These are phyloP conservation scores for Drosophila vallismaia DNA, from an alignment of 2,888 invertebrate species.

Conservation along the genomic window DNA sequence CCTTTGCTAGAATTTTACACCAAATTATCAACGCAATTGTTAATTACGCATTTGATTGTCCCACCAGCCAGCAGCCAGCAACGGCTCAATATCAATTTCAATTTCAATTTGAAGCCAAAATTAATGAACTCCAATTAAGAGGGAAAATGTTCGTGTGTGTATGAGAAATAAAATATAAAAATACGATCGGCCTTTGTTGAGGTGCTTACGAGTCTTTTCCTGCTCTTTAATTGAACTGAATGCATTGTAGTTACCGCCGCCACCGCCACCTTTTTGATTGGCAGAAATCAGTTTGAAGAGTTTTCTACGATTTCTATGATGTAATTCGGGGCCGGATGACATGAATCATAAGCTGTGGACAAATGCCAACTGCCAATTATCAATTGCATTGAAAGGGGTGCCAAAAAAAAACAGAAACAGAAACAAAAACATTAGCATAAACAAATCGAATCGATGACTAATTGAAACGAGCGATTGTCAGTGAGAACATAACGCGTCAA, in stretches of 20 bases:
- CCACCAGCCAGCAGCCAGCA: conserved; percentile 5
- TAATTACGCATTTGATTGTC: conserved; percentile 48
- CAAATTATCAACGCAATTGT: conserved; percentile 49
- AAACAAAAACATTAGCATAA: conserved; percentile 40
- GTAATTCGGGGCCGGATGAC: conserved; percentile 33
- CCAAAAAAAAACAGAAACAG: conserved; percentile 1
- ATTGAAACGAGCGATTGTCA: conserved; percentile 27
- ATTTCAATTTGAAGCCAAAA: conserved; percentile 48
- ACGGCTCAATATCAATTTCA: conserved; percentile 55
- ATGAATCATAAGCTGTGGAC: conserved; percentile 29
- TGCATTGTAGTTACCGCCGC: conserved; percentile 35
- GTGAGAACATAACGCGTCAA: conserved; percentile 18
- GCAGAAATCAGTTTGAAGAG: conserved; percentile 43
- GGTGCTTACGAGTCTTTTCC: conserved; percentile 41
- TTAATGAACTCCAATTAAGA: conserved; percentile 76
- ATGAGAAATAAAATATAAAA: conserved; percentile 25
- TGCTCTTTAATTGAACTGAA: conserved; percentile 43
- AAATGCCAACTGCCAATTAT: conserved; percentile 33
- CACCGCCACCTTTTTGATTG: conserved; percentile 34
- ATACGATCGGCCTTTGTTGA: conserved; percentile 43
- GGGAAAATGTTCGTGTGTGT: conserved; percentile 30
- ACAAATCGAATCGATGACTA: conserved; percentile 37
- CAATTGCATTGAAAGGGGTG: conserved; percentile 21
- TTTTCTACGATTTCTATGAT: conserved; percentile 31
- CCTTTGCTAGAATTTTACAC: conserved; percentile 62